Percentiles rank a stretch among this genome's conserved stretches.
phyloP scores from a whole-genome alignment of 2,888 invertebrate genomes.

The Clivina fossor region DNA sequence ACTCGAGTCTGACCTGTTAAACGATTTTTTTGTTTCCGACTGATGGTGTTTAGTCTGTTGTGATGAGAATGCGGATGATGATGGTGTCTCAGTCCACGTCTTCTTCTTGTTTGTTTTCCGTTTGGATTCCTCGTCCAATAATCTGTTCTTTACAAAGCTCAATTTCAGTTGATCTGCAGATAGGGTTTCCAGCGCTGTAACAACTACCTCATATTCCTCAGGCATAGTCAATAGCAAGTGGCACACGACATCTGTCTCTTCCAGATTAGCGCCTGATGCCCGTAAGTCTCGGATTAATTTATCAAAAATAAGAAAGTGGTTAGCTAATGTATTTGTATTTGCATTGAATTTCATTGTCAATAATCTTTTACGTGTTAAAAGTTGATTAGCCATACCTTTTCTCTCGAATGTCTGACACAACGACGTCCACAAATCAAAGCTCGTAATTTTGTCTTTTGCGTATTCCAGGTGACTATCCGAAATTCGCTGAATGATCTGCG shows the following conservation, averaged over 20 bases:
- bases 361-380: slow-evolving; percentile 39
- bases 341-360: slow-evolving; percentile 32
- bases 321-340: slow-evolving; percentile 24
- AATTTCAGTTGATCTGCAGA: slow-evolving; percentile 31
- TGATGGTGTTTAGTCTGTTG: too few relatives aligned
- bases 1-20: too few relatives aligned
- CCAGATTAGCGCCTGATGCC: slow-evolving; percentile 39
- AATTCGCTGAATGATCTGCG: slow-evolving; percentile 41
- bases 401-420: slow-evolving; percentile 39
- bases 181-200: slow-evolving; percentile 40
- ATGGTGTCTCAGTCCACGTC: too few relatives aligned
- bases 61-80: too few relatives aligned
- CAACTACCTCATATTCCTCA: slow-evolving; percentile 38
- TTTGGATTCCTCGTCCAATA: slow-evolving; percentile 39
- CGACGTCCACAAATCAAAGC: slow-evolving; percentile 39
- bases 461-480: slow-evolving; percentile 44
- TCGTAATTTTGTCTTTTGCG: slow-evolving; percentile 40
- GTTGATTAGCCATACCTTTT: slow-evolving; percentile 40
- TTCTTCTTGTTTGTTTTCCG: background rate
- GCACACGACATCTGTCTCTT: slow-evolving; percentile 39
- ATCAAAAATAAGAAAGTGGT: slow-evolving; percentile 40
- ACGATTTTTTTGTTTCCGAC: too few relatives aligned
- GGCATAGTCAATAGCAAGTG: slow-evolving; percentile 39
- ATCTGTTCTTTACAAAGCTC: slow-evolving; percentile 40
- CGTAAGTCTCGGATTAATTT: slow-evolving; percentile 40